Evolutionary conservation across 2,113 vertebrate species (phyloP), one percentile per base, ranked within the genome.

Genomic region (Malurus cyaneus): DNA sequence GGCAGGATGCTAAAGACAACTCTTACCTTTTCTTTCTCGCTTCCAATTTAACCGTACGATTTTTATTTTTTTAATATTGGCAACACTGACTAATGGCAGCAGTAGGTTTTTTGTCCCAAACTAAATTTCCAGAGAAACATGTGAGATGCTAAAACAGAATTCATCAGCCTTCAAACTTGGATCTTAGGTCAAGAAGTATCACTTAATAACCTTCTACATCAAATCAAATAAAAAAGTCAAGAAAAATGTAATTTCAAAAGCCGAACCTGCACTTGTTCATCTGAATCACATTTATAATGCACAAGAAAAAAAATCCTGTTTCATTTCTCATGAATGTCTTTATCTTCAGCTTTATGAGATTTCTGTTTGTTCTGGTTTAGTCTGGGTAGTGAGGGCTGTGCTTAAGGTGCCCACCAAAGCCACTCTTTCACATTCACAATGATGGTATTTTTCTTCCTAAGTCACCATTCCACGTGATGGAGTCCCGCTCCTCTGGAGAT

Each of bases 381-480:
- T 14, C 39, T 82, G 32, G 8, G 29, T 56, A 24, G 18, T 31
- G 14, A 34, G 34, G 28, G 16, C 25, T 47, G 19, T 14, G 18
- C 7, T 5, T 11, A 49, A 69, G 14, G 4, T 25, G 9, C 60
- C 29, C 44, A 31, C 4, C 34, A 65, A 50, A 42, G 26, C 60
- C 8, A 1, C 60, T 49, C 46, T 54, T 14, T 14, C 23, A 41
- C 12, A 4, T 11, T 47, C 29, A 54, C 21, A 28, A 5, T 15
- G 29, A 42, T 2, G 3, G 11, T 0, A 0, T 47, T 92, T 90
- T 12, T 56, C 46, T 74, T 61, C 50, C 65, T 46, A 39, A 65
- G 32, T 17, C 15, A 65, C 13, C 4, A 0, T 8, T 21, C 11
- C 0, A 1, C 0, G 0, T 16, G 29, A 31, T 8, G 5, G 19